Conservation (phyloP, 37 sponge, comb jelly and placozoan species). For the Axinella damicornis region DNA sequence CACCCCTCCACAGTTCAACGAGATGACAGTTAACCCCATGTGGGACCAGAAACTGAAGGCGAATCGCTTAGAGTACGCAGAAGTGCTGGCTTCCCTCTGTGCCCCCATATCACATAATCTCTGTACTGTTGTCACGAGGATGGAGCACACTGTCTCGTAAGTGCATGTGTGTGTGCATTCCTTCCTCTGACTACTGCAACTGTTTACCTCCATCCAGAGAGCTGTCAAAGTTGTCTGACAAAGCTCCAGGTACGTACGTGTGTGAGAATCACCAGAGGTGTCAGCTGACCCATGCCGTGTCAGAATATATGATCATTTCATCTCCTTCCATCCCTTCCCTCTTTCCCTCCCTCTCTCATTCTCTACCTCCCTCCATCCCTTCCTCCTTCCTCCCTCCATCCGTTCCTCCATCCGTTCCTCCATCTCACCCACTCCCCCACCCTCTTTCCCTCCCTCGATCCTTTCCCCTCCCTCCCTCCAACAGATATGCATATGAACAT, state of each 20-base stretch:
- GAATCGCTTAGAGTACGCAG: conserved; percentile 58
- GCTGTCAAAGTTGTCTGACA: too few relatives aligned
- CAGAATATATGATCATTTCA: too few relatives aligned
- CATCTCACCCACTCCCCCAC: not conserved
- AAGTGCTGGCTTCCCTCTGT: conserved; percentile 25
- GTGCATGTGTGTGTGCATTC: not conserved
- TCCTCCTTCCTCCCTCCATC: not conserved
- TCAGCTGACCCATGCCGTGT: too few relatives aligned
- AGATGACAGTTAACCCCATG: conserved; percentile 36
- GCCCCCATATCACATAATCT: conserved; percentile 46
- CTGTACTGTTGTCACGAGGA: conserved; percentile 50
- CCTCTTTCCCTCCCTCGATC: not conserved
- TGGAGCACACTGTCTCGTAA: conserved; percentile 72
- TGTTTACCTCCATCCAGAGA: too few relatives aligned
- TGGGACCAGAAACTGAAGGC: conserved; percentile 48
- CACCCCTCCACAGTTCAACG: conserved; percentile 65
- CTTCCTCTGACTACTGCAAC: not conserved
- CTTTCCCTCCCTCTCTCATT: not conserved
- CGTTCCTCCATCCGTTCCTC: not conserved
- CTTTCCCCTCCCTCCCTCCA: too few relatives aligned
- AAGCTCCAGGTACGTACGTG: not conserved
- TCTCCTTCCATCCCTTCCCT: too few relatives aligned
- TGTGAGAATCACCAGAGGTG: too few relatives aligned
- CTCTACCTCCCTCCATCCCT: not conserved
- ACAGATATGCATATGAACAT: too few relatives aligned